Conservation (phyloP, 1,140 invertebrate species). For the Temnothorax curvispinosus region DNA sequence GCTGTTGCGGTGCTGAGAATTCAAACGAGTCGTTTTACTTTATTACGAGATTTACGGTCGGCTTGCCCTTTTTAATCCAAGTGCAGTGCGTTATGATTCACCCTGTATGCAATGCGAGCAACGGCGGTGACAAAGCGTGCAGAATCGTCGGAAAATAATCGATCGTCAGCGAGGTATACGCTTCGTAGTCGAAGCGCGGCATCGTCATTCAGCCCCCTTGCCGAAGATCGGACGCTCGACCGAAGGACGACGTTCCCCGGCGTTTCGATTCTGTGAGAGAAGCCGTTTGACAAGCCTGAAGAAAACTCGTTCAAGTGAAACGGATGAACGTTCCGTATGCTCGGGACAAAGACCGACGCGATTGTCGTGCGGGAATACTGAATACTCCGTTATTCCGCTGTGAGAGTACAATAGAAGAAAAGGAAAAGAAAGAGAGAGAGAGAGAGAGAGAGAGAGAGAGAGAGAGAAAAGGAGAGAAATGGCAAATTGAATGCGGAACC, state of each 20-base stretch:
- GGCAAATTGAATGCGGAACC: neutral
- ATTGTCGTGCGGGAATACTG: neutral
- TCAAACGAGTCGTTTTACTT: neutral
- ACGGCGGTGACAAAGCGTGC: conserved; percentile 26
- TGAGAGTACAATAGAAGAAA: neutral
- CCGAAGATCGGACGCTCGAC: conserved; percentile 39
- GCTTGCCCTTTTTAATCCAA: neutral
- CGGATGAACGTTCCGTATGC: neutral
- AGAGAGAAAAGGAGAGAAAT: neutral
- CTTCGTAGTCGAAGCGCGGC: neutral
- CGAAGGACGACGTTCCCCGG: neutral
- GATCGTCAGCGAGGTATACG: conserved; percentile 39
- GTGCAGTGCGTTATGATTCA: neutral
- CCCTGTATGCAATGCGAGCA: conserved; percentile 17
- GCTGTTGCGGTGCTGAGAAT: neutral
- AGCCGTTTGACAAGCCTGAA: too few species aligned
- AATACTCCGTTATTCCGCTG: neutral
- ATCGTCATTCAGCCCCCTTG: conserved; percentile 32
- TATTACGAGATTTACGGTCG: neutral
- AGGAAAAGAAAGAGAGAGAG: too few species aligned
- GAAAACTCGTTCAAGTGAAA: conserved; percentile 14
- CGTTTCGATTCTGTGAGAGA: neutral
- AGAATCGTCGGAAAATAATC: conserved; percentile 49
- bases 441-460: neutral
- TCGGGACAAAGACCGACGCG: neutral